Base-by-base conservation (phyloP, 1,140 invertebrate genomes). In the Piezodorus guildinii region DNA sequence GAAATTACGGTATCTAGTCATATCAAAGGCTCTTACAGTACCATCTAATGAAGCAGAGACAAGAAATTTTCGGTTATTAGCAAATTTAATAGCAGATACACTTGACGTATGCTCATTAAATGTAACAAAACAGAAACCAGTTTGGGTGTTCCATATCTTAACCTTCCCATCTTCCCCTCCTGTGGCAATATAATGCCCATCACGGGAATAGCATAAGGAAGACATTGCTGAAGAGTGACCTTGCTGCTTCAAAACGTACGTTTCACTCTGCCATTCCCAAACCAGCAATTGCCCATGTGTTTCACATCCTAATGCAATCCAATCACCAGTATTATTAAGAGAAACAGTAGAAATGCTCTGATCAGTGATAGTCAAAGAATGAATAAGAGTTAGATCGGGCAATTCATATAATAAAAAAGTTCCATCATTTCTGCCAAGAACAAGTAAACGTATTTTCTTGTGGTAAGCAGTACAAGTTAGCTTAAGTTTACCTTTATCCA, bases 251-350 rank as follows among this genome's bases (percentile, higher is more conserved):
- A 99, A 84, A 0, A 96, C 86, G 70, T 96, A 97, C n/a, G 91
- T 92, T 78, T 98, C 93, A 81, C 93, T 96, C 76, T 96, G 94
- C 95, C 95, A 98, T 77, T 98, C 96, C 94, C 95, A 98, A 9
- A 98, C 94, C 15, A 98, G 74, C 19, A 99, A 74, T 73, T 98
- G 94, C 0, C 94, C 94, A 2, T 89, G 77, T 45, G 84, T 83
- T 0, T 83, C 79, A 72, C 90, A 94, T 0, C 88, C 94, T 25
- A 96, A 72, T 0, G 91, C 94, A 60, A 99, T 86, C 95, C 95
- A 98, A 73, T 98, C 94, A 0, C 95, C 95, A 17, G 84, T 86
- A 12, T 75, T 74, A 72, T 97, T 98, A 44, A 98, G 80, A 0
- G 83, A 74, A 2, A 96, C 83, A 0, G 89, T 82, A 21, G 85